phyloP scores from a whole-genome alignment of 2,113 vertebrate genomes.

The Agelaius phoeniceus region DNA sequence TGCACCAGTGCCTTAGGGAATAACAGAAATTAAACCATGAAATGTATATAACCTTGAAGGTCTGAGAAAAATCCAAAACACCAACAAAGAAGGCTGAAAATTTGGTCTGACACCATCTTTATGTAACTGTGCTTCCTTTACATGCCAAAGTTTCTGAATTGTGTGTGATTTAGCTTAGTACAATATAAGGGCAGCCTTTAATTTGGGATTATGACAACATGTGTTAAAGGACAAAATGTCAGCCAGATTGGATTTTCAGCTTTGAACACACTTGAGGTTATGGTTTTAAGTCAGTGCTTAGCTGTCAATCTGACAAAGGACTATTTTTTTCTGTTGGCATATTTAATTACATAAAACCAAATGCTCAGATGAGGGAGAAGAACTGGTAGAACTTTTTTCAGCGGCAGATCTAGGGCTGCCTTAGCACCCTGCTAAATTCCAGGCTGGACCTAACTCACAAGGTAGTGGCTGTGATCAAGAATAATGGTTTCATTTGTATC shows the following conservation, averaged over 20 bases:
- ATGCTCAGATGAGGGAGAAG: not conserved
- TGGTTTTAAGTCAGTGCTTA: conserved; percentile 5
- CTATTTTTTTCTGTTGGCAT: not conserved
- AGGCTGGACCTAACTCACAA: not conserved
- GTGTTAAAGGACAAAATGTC: conserved; percentile 43
- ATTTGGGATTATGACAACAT: not conserved
- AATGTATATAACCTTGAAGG: conserved; percentile 11
- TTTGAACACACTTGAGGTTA: not conserved
- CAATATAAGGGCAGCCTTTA: not conserved
- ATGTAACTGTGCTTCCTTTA: not conserved
- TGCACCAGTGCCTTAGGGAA: not conserved
- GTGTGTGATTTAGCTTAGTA: not conserved
- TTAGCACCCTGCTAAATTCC: not conserved
- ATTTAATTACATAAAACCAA: not conserved
- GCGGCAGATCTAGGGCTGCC: not conserved
- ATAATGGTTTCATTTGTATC: not conserved
- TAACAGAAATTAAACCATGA: conserved; percentile 18
- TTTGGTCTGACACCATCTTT: conserved; percentile 6
- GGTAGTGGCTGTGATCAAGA: not conserved
- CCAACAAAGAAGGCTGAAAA: not conserved
- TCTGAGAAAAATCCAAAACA: conserved; percentile 23
- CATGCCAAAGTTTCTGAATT: not conserved
- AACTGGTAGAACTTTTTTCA: not conserved
- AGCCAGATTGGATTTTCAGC: conserved; percentile 12
- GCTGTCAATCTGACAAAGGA: not conserved